phyloP scores from a whole-genome alignment of 2,888 invertebrate species.

The Nomada ruficornis region DNA sequence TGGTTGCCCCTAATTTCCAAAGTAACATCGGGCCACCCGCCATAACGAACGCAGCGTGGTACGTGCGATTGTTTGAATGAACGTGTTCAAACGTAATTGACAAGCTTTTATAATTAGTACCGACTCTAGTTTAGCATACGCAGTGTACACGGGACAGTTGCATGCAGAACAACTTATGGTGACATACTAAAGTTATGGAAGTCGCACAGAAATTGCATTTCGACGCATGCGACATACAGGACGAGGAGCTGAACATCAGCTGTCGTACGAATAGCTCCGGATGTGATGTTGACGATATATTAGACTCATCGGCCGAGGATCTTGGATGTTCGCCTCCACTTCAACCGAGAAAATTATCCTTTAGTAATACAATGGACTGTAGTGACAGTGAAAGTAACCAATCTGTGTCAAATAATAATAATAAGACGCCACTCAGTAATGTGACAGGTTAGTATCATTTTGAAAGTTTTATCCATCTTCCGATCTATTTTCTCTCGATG shows the following conservation, averaged over 20 bases:
- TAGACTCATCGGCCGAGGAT: slow-evolving; percentile 87
- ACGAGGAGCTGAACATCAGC: slow-evolving; percentile 87
- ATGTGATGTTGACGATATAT: slow-evolving; percentile 88
- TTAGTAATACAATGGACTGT: slow-evolving; percentile 85
- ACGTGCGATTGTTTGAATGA: slow-evolving; percentile 74
- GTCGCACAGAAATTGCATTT: slow-evolving; percentile 81
- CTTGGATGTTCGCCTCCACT: slow-evolving; percentile 86
- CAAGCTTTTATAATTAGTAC: slow-evolving; percentile 57
- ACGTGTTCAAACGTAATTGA: slow-evolving; percentile 65
- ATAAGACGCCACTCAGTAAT: slow-evolving; percentile 71
- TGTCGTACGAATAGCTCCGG: slow-evolving; percentile 85
- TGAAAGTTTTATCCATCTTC: background rate
- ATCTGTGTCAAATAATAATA: slow-evolving; percentile 57
- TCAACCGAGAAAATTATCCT: slow-evolving; percentile 87
- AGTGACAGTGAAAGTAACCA: slow-evolving; percentile 78
- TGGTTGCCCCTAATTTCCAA: slow-evolving; percentile 67
- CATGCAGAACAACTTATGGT: slow-evolving; percentile 59
- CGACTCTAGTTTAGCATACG: slow-evolving; percentile 42
- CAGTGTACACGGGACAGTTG: slow-evolving; percentile 43
- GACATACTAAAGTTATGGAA: slow-evolving; percentile 77
- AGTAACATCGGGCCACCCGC: slow-evolving; percentile 74
- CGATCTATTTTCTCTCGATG: background rate
- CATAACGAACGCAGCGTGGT: slow-evolving; percentile 79
- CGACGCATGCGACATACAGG: slow-evolving; percentile 82
- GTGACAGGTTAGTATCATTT: slow-evolving; percentile 77